phyloP scores from a whole-genome alignment of 2,888 invertebrate species.

The Macrophya alboannulata region DNA sequence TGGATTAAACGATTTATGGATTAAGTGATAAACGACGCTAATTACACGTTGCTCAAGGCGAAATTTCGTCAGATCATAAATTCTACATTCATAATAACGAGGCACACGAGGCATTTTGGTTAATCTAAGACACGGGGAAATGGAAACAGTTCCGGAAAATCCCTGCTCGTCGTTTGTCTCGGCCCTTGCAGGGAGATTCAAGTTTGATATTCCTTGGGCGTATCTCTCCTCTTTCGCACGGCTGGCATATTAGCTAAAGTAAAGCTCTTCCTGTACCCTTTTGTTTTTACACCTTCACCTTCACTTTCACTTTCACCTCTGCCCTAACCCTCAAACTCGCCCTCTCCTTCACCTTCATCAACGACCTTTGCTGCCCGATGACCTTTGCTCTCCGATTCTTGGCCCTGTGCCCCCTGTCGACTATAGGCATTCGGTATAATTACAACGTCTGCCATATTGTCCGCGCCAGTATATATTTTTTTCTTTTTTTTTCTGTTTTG shows the following conservation, averaged over 20 bases:
- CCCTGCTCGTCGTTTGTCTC: not conserved
- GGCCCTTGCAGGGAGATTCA: not conserved
- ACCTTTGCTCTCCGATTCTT: conserved; percentile 19
- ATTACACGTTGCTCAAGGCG: not conserved
- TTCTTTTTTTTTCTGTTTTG: not conserved
- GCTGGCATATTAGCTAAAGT: not conserved
- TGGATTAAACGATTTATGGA: not conserved
- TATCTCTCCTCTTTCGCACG: conserved; percentile 24
- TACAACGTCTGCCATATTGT: no score
- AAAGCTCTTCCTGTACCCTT: not conserved
- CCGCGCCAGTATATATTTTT: no score
- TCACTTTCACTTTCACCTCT: not conserved
- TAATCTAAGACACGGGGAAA: not conserved
- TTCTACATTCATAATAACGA: no score
- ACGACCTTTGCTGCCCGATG: not conserved
- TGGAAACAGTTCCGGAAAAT: not conserved
- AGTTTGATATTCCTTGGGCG: conserved; percentile 32
- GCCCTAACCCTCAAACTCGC: not conserved
- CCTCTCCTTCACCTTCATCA: not conserved
- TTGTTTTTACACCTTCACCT: conserved; percentile 15
- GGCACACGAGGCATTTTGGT: not conserved
- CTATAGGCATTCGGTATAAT: no score
- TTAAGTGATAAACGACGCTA: not conserved
- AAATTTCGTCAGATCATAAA: not conserved
- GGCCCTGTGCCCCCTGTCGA: not conserved